Base-by-base conservation (phyloP, 2,888 invertebrate species). In the Ashinkailepas kermadecensis region DNA sequence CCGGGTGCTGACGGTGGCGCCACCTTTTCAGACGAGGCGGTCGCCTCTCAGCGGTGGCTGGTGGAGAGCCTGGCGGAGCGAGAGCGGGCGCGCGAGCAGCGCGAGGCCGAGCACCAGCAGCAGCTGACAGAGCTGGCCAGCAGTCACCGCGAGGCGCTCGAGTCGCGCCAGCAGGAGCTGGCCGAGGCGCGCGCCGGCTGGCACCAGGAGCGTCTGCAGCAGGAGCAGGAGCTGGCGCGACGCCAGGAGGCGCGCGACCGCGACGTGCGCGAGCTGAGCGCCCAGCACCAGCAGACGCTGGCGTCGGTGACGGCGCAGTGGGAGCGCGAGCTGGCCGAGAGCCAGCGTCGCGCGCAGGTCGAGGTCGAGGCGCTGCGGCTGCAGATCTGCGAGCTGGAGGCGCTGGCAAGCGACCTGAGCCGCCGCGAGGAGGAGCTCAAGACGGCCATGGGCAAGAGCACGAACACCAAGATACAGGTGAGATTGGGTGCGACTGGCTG, bases 41-140 rank as follows among this genome's bases (percentile, higher is more conserved):
- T 91, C 80, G 91, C 91, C 85, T 89, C 90, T 83, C 89, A 90
- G 59, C 91, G 91, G 13, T 86, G 87, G 67, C 86, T 90, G 80
- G 88, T 88, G 86, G 87, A 88, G 83, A 88, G 90, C 84, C 87
- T 89, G 83, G 89, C 89, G 82, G 89, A 88, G 83, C 88, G 88
- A 85, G 88, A 88, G 84, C 86, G 86, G 81, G 89, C 89, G 83
- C 88, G 88, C 85, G 86, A 89, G 83, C 80, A 59, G 83, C 81
- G 84, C 83, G 23, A 84, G 86, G 86, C 90, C 84, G 88, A 89
- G 84, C 86, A 88, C 58, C 86, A 86, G 81, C 85, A 86, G 83
- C 86, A 86, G 83, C 87, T 87, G 83, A 85, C 86, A 81, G 86
- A 86, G 83, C 85, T 88, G 82, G 87, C 88, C 83, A 87, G 88